These are phyloP conservation scores for Linurgus olivaceus DNA, from an alignment of 2,797 vertebrate genomes.

Conservation along the genomic window DNA sequence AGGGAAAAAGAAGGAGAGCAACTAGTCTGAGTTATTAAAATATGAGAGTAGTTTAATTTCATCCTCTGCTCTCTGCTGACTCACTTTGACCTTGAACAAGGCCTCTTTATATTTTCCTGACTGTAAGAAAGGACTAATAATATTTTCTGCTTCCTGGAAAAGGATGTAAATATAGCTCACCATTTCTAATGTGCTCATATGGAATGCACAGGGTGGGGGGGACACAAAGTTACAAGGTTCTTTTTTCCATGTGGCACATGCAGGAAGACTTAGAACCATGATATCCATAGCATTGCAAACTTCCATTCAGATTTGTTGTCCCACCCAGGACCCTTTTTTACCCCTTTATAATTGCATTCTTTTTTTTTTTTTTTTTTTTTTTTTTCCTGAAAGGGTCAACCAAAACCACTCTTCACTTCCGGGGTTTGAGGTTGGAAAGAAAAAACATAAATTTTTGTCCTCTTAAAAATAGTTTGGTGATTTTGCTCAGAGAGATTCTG, in stretches of 20 bases:
- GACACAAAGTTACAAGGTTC: not conserved
- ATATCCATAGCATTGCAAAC: accelerated
- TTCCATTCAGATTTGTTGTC: not conserved
- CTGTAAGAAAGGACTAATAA: not conserved
- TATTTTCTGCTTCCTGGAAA: not conserved
- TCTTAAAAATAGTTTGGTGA: not conserved
- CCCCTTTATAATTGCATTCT: accelerated
- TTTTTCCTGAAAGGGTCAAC: not conserved
- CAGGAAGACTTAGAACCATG: not conserved
- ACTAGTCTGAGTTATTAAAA: not conserved
- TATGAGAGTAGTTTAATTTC: not conserved
- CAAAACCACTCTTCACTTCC: not conserved
- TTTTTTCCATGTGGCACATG: not conserved
- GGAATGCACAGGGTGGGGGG: not conserved
- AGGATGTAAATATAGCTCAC: not conserved
- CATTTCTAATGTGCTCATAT: not conserved
- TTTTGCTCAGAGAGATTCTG: not conserved
- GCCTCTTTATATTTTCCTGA: not conserved
- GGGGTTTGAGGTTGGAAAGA: not conserved
- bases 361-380: not conserved
- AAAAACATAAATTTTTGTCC: not conserved
- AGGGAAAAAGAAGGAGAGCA: not conserved
- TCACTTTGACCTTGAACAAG: not conserved
- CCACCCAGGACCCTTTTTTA: not conserved
- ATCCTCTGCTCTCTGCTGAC: not conserved